Evolutionary conservation across 2,797 vertebrate genomes (phyloP).

Genomic region (Allobates femoralis): DNA sequence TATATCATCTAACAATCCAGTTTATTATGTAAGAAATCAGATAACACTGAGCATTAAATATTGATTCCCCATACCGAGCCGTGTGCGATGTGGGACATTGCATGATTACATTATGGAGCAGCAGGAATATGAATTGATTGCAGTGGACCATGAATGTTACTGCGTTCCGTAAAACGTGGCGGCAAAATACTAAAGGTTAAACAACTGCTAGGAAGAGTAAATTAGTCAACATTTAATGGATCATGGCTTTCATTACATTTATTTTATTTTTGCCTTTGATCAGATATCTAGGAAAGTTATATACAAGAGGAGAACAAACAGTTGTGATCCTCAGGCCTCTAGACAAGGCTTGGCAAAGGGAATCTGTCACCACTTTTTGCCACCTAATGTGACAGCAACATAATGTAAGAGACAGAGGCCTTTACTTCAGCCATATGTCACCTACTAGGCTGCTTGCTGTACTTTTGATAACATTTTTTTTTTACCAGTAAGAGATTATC

Average conservation of each 20-base stretch:
- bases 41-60: constrained; percentile 24
- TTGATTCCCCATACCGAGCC: constrained; percentile 14
- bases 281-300: not conserved
- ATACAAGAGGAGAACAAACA: not conserved
- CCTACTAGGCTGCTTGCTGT: no score
- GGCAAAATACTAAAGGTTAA: constrained; percentile 47
- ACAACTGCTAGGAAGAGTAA: constrained; percentile 31
- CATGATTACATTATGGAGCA: constrained; percentile 39
- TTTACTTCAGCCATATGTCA: no score
- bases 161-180: constrained; percentile 13
- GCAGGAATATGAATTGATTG: constrained; percentile 48
- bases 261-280: not conserved
- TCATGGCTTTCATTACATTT: not conserved
- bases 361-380: not conserved
- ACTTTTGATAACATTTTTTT: no score
- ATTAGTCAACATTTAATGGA: constrained; percentile 28
- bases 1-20: constrained; percentile 12
- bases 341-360: not conserved
- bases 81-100: constrained; percentile 1
- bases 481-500: no score
- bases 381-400: no score
- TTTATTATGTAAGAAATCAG: constrained; percentile 28
- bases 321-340: not conserved
- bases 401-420: no score
- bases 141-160: constrained; percentile 42